Percentiles rank a stretch among this genome's conserved stretches.
Conservation (phyloP, 2,888 invertebrate species). For the Drosophila affinis region DNA sequence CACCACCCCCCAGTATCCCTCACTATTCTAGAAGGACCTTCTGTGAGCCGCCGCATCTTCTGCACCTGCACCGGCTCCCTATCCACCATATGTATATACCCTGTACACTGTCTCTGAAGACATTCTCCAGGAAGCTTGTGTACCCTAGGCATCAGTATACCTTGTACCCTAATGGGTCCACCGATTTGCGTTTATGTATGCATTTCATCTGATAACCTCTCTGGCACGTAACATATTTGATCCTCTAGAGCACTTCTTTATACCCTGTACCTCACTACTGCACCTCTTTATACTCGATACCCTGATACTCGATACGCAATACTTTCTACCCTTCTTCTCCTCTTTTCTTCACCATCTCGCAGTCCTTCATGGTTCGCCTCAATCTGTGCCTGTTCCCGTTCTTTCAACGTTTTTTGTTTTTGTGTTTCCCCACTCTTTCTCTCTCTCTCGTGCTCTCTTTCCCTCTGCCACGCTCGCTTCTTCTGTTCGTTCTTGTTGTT, state of each 20-base stretch:
- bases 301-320: neutral
- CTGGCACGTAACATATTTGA: neutral
- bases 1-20: too few relatives aligned
- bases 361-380: neutral
- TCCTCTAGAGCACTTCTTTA: neutral
- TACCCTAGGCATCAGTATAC: too few relatives aligned
- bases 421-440: slow-evolving; percentile 4
- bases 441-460: neutral
- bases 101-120: too few relatives aligned
- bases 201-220: neutral
- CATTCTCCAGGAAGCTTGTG: neutral
- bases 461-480: neutral
- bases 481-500: slow-evolving; percentile 39
- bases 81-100: too few relatives aligned
- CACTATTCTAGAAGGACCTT: too few relatives aligned
- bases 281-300: neutral
- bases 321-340: neutral
- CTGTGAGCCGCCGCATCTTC: too few relatives aligned
- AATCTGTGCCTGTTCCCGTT: slow-evolving; percentile 17
- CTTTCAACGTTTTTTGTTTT: slow-evolving; percentile 17
- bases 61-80: too few relatives aligned
- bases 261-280: neutral
- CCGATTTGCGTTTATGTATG: too few relatives aligned
- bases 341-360: too few relatives aligned
- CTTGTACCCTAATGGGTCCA: too few relatives aligned